Base-by-base conservation (phyloP, 2,797 vertebrate species). In the Xyrichtys novacula region DNA sequence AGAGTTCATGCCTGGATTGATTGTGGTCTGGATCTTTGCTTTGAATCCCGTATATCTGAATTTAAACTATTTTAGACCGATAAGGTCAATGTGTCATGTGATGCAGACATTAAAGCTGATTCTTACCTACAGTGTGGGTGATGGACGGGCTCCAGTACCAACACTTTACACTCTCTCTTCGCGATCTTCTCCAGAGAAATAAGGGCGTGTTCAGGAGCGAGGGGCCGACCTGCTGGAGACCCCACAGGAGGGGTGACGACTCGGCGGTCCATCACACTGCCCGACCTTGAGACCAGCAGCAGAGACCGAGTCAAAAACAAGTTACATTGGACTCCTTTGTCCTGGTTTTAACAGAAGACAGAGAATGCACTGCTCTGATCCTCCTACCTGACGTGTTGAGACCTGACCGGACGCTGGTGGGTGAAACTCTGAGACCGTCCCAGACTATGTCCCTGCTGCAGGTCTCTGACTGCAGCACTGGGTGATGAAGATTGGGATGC, bases 111-210 rank as follows among this genome's bases (percentile, higher is more conserved):
- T 39, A 4, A 7, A 17, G 50, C 25, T 1, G n/a, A 4, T 19
- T 32, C 71, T 49, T 36, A 86, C 84, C 81, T 84, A 71, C 55
- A 55, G 26, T 43, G 56, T 16, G 14, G 15, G 8, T 74, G 40
- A 2, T 49, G 47, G 29, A 47, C 3, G 3, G 26, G 47, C 15
- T 95, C 92, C 71, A 96, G 89, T 40, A 96, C 96, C 72, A 97
- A 87, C 58, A 96, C 95, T 63, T 96, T 95, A 89, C 96, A 97
- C 72, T 96, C 94, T 4, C 96, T 93, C 88, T 97, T 97, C 78
- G 96, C 95, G 28, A 97, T 95, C 89, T 97, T 96, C 86, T 95
- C 95, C 48, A 96, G 80, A 3, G 95, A 92, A 11, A 96, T 91
- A 53, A 94, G 81, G 6, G 36, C 8, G 32, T 91, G 88, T 49